Evolutionary conservation across 2,888 invertebrate species (phyloP).

Genomic region (Hipparchia sbordonii): DNA sequence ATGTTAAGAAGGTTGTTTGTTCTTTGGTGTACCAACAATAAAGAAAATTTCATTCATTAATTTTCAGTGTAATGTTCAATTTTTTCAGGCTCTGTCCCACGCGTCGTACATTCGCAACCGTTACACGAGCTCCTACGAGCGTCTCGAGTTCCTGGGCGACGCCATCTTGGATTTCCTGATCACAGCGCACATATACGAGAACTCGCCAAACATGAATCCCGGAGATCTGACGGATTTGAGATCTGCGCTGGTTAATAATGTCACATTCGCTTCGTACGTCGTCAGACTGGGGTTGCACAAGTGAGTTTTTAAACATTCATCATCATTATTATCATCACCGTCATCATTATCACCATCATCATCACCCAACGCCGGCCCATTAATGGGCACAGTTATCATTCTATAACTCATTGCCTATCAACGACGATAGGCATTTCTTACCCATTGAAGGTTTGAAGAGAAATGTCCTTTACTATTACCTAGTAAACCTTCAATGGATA

Average conservation of each 20-base stretch:
- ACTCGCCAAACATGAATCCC: constrained; percentile 86
- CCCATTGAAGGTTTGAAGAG: no score
- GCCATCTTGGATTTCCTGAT: constrained; percentile 95
- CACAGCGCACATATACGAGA: constrained; percentile 93
- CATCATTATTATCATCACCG: no score
- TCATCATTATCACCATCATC: no score
- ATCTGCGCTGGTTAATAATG: constrained; percentile 98
- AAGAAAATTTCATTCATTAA: no score
- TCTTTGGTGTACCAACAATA: no score
- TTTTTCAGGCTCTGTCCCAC: constrained; percentile 92
- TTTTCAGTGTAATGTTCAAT: no score
- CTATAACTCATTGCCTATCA: no score
- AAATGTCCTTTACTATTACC: no score
- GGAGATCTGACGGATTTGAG: constrained; percentile 96
- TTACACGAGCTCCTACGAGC: constrained; percentile 93
- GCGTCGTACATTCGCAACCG: constrained; percentile 92
- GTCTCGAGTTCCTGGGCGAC: constrained; percentile 96
- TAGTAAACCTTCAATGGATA: no score
- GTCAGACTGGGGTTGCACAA: constrained; percentile 94
- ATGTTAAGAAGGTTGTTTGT: no score
- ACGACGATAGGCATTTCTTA: no score
- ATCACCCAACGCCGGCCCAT: no score
- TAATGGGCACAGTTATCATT: constrained; percentile 25
- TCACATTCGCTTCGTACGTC: constrained; percentile 95
- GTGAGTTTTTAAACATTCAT: constrained; percentile 63